Conservation (phyloP, 2,888 invertebrate genomes). For the Rotaria macrura region DNA sequence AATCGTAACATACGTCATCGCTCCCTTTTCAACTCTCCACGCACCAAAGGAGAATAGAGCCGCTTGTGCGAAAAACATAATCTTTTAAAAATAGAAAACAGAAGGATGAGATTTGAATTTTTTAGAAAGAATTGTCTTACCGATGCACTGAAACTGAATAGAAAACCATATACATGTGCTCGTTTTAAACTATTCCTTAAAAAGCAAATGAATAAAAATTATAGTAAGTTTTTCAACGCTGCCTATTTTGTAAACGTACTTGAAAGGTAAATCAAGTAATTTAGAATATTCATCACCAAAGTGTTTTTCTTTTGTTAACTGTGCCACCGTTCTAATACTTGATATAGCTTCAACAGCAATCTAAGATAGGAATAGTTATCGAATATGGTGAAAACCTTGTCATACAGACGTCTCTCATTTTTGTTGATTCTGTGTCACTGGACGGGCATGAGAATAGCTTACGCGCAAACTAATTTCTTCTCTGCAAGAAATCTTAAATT, state of each 20-base stretch:
- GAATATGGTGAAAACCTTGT: no score
- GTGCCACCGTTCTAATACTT: slow-evolving; percentile 28
- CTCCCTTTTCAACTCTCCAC: background rate
- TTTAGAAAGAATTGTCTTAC: no score
- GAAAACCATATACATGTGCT: background rate
- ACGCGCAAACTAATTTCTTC: no score
- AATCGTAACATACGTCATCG: background rate
- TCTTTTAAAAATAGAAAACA: no score
- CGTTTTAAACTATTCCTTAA: background rate
- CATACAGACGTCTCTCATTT: no score
- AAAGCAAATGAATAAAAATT: no score
- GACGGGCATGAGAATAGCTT: no score
- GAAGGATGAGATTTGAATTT: no score
- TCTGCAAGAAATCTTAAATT: no score
- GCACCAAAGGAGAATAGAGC: background rate
- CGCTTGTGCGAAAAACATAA: slow-evolving; percentile 17
- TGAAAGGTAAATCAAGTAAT: slow-evolving; percentile 25
- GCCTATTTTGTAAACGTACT: slow-evolving; percentile 8
- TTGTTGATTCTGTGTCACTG: no score
- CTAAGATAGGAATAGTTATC: no score
- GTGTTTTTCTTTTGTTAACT: slow-evolving; percentile 24
- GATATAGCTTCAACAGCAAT: slow-evolving; percentile 28
- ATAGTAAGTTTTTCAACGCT: no score
- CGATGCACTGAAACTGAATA: background rate
- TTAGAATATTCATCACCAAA: slow-evolving; percentile 24